Base-by-base conservation (phyloP, 1,140 invertebrate species). In the Drosophila guanche region DNA sequence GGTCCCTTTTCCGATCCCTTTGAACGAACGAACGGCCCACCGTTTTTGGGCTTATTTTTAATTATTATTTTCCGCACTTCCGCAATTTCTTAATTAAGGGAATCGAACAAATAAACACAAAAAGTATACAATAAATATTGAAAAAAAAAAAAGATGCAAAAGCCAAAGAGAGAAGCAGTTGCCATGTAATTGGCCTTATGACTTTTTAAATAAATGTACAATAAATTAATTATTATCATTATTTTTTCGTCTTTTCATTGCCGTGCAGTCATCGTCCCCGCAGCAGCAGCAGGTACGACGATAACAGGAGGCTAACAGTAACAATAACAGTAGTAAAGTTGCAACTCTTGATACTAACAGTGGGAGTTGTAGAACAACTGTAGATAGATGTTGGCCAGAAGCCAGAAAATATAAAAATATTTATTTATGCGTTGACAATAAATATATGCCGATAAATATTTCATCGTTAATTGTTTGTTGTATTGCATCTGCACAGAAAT, bases 51-150 rank as follows among this genome's bases (percentile, higher is more conserved):
- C 81, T 86, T 85, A 86, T 86, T 85, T 80, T 77, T 86, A 80
- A 85, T 85, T 86, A 85, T 85, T 76, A 77, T 86, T 86, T 86
- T 86, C 71, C 81, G 81, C 81, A 85, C 81, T 85, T 37, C 10
- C 81, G 58, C 63, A 86, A 85, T 85, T 85, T 77, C 81, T 81
- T 86, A 74, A 85, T 86, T 74, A 86, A 86, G 76, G 73, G 57
- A 42, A 57, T 43, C 45, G 22, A 52, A 72, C 29, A 27, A 29
- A 45, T 67, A 41, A 53, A 53, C 14, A 37, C 12, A 10, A 6
- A 40, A 40, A 25, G 7, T 5, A 52, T 5, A 27, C 20, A 57
- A 1, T 6, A 37, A 57, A 1, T 6, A 27, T 27, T 27, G 1
- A 5, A 2, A 6, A 5, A 2, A 37, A 37, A 4, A 4, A 3